phyloP scores from a whole-genome alignment of 2,113 vertebrate genomes.

The Buteo buteo region DNA sequence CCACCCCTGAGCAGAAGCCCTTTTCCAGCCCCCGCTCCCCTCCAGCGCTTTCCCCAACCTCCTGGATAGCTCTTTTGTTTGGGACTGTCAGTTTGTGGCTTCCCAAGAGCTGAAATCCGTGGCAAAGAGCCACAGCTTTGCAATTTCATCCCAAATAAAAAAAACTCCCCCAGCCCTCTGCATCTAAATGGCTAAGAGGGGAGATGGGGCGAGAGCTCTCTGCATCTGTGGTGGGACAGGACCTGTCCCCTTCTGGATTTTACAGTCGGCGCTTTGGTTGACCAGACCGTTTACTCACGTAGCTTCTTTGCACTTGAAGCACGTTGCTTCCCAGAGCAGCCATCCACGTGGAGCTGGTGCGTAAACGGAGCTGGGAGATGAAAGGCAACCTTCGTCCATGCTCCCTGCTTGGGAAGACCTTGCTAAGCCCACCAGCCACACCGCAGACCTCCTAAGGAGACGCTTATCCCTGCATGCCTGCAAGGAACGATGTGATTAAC shows the following conservation, averaged over 20 bases:
- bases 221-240: neutral
- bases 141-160: neutral
- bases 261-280: neutral
- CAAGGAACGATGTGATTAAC: neutral
- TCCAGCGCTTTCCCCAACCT: neutral
- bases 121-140: neutral
- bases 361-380: neutral
- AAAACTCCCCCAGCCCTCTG: neutral
- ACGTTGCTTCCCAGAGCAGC: neutral
- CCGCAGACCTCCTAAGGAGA: neutral
- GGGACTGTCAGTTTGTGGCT: neutral
- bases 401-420: neutral
- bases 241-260: neutral
- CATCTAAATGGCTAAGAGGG: neutral
- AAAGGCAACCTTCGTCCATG: neutral
- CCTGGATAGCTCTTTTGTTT: neutral
- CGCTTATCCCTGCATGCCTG: neutral
- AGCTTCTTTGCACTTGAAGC: neutral
- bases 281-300: rapidly evolving
- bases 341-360: neutral
- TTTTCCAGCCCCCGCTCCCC: neutral
- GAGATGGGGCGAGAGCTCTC: neutral
- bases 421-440: neutral
- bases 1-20: neutral
- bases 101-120: neutral